These are phyloP conservation scores for Muscina levida DNA, from an alignment of 2,888 invertebrate species.

Conservation along the genomic window DNA sequence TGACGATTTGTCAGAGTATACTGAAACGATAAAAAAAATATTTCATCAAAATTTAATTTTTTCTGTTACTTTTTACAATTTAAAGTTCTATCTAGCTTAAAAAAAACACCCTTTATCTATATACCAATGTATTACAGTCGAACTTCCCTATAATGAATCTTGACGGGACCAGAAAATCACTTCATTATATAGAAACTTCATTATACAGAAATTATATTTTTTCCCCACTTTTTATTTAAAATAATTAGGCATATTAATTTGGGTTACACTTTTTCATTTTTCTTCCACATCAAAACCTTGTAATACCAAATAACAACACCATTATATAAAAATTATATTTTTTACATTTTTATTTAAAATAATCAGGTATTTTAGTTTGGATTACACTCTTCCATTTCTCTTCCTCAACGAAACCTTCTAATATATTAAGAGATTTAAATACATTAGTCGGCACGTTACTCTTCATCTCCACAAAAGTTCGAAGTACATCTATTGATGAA, in stretches of 20 bases:
- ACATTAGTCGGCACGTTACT: slow-evolving; percentile 35
- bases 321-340: neutral
- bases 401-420: slow-evolving; percentile 39
- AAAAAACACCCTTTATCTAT: too few relatives aligned
- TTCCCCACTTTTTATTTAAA: neutral
- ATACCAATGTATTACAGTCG: neutral
- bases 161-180: neutral
- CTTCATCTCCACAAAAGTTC: slow-evolving; percentile 48
- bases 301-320: neutral
- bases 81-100: too few relatives aligned
- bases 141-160: slow-evolving; percentile 27
- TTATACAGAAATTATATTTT: neutral
- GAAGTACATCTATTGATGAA: slow-evolving; percentile 54
- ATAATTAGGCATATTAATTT: neutral
- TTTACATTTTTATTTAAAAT: neutral
- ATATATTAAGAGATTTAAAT: slow-evolving; percentile 36
- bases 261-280: neutral
- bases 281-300: neutral
- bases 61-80: too few relatives aligned
- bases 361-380: slow-evolving; percentile 3
- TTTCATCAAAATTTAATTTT: too few relatives aligned
- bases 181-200: neutral
- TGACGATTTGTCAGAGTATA: too few relatives aligned
- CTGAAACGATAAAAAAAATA: too few relatives aligned
- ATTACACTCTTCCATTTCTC: slow-evolving; percentile 12